Base-by-base conservation (phyloP, 2,797 vertebrate species). In the Amazona ochrocephala region DNA sequence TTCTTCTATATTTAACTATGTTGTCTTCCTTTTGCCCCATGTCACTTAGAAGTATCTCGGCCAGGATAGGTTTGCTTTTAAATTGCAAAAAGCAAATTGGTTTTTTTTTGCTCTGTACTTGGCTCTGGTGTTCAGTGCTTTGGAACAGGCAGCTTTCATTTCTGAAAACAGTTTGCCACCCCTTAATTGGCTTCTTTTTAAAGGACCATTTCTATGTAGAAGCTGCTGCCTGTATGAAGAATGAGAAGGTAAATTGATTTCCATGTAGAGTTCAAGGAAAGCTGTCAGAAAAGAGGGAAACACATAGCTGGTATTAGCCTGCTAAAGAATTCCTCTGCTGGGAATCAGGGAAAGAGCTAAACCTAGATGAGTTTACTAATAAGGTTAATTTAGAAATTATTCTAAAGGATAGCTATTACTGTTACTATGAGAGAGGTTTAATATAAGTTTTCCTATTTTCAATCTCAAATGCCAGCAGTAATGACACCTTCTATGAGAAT, bases 1-100 rank as follows among this genome's bases (percentile, higher is more conserved):
- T 97, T 97, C 80, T 96, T 97, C 94, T 96, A 23, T 72, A 93
- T 97, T 97, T 97, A 96, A 96, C 77, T 85, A 75, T 37, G 45
- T 75, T 85, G 51, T 84, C 75, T 96, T 95, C 90, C 54, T 97
- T 96, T 96, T 95, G 56, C 85, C 60, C 81, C 67, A 68, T 83
- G 90, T 90, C 90, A 94, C 95, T 97, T 93, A 94, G 84, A 96
- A 93, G 77, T 60, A 91, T 58, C 85, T 92, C 80, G 23, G 47
- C 13, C 71, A 44, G 50, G 47, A 81, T 39, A 70, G 50, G 32
- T 71, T 88, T 93, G 45, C 34, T 85, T 90, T 92, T 84, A 77
- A 93, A 91, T 6, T 87, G 71, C 73, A 27, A 89, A 82, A 85
- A 70, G 17, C 68, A 78, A 80, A 92, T 34, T 13, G 32, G 12